Conservation (phyloP, 2,797 vertebrate genomes). For the Pangasius macronema region DNA sequence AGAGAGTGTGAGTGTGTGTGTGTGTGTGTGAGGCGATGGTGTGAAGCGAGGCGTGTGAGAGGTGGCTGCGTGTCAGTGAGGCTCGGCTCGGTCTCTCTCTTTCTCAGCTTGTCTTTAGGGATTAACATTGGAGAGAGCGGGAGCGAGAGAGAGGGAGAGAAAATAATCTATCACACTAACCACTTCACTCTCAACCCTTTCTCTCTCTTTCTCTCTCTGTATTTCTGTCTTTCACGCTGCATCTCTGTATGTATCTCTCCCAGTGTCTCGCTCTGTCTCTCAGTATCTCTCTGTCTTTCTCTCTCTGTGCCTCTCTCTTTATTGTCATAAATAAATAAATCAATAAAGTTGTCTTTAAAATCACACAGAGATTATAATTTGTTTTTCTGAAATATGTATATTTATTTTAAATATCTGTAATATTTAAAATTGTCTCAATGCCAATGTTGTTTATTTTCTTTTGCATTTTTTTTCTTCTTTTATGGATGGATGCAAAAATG, state of each 20-base stretch:
- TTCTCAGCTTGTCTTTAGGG: constrained; percentile 48
- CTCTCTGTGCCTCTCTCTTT: not conserved
- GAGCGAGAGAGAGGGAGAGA: not conserved
- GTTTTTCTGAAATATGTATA: not conserved
- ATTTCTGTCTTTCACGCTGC: not conserved
- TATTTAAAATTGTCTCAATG: too few species aligned
- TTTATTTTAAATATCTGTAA: not conserved
- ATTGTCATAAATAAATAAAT: not conserved
- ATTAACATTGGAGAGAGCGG: constrained; percentile 43
- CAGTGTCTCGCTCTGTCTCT: not conserved
- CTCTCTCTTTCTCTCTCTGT: constrained; percentile 16
- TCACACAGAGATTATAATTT: not conserved
- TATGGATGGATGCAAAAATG: not conserved
- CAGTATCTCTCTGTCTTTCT: not conserved
- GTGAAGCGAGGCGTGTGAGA: constrained; percentile 32
- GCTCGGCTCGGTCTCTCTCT: constrained; percentile 53
- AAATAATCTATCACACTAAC: constrained; percentile 16
- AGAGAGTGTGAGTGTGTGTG: constrained; percentile 38
- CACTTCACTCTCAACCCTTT: constrained; percentile 25
- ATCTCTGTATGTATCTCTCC: not conserved
- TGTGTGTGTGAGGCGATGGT: constrained; percentile 16
- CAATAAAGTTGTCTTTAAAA: not conserved
- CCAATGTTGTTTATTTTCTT: not conserved
- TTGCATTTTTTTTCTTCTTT: not conserved
- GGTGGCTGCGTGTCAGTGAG: constrained; percentile 52